Base-by-base conservation (phyloP, 2,888 invertebrate genomes). In the Lottia scabra region DNA sequence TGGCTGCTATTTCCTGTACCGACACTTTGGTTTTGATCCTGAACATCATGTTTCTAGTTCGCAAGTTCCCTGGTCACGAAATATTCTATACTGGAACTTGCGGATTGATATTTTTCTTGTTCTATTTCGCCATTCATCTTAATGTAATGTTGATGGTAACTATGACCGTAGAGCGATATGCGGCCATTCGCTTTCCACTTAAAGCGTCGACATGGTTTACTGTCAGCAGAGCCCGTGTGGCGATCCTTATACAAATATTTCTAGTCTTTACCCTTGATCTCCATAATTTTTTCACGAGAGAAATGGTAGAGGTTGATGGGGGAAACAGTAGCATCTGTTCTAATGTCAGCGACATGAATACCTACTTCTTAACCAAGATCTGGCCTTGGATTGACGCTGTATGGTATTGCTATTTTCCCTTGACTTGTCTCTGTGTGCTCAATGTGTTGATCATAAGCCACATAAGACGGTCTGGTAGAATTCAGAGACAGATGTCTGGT, bases 101-200 rank as follows among this genome's bases (percentile, higher is more conserved):
- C 71, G 69, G 67, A n/a, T 62, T 75, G 10, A 45, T 75, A 0
- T 70, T 63, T 43, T 75, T 75, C 44, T 43, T 72, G 10, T 66
- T 72, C 38, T 72, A 69, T 46, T 75, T 72, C 44, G 70, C 72
- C 26, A 70, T 72, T 44, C 75, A 75, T 68, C 67, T 68, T 38
- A 67, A 68, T 64, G 75, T 75, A 10, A n/a, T 63, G 12, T 38
- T 72, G 2, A 69, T 76, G 70, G 63, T 70, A 15, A 67, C 68
- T 6, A 73, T 76, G 73, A 76, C 76, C 0, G 23, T 67, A 4
- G 76, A 76, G 68, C 71, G 74, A 13, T 76, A 71, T 64, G 38
- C 74, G n/a, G 73, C 71, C 45, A 68, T 76, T 62, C 56, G 44
- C 27, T 72, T 67, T 30, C 76, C 76, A 4, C 64, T 74, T 2